Conservation (phyloP, 2,797 vertebrate species). For the Aerospiza tachiro region DNA sequence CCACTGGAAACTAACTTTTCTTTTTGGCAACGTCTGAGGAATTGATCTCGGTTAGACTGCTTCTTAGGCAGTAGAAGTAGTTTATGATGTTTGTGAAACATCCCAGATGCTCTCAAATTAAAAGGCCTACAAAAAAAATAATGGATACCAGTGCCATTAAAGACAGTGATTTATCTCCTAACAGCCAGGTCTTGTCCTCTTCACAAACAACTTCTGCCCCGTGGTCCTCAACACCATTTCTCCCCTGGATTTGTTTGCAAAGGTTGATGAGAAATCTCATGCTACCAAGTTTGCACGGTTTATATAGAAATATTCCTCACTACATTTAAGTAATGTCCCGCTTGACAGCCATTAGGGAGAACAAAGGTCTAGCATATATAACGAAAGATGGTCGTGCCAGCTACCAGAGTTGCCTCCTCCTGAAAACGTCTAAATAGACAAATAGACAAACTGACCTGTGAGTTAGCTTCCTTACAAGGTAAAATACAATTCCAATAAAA, state of each 20-base stretch:
- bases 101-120: background rate
- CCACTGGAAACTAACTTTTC: background rate
- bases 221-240: background rate
- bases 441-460: background rate
- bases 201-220: background rate
- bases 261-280: background rate
- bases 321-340: background rate
- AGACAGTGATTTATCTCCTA: background rate
- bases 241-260: background rate
- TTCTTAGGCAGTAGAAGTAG: background rate
- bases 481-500: background rate
- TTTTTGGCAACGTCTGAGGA: background rate
- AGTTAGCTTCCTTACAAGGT: background rate
- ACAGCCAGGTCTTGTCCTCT: background rate
- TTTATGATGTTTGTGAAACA: background rate
- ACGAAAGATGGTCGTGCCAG: background rate
- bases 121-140: background rate
- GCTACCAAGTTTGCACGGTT: background rate
- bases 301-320: background rate
- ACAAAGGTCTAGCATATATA: background rate
- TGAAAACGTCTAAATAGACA: background rate
- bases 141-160: background rate
- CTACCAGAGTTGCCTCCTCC: background rate
- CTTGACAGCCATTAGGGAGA: background rate
- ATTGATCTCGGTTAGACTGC: background rate